Evolutionary conservation across 2,113 vertebrate genomes (phyloP).

Genomic region (Urocolius indicus): DNA sequence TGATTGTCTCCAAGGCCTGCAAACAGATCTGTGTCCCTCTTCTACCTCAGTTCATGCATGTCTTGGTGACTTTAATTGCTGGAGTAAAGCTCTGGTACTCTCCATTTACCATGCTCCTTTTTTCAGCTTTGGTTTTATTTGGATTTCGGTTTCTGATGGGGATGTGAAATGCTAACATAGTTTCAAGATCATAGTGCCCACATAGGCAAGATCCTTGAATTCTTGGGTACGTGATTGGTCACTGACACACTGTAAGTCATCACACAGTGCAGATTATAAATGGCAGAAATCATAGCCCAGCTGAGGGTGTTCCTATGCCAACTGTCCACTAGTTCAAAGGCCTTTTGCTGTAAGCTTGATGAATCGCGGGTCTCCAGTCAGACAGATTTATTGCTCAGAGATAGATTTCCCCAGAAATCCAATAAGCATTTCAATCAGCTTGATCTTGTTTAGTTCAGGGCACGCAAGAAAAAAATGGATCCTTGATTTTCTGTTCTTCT

Average conservation of each 20-base stretch:
- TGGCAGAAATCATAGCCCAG: background rate
- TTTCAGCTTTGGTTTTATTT: background rate
- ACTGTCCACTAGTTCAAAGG: background rate
- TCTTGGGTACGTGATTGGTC: background rate
- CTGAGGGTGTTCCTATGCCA: background rate
- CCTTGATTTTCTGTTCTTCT: background rate
- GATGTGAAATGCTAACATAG: background rate
- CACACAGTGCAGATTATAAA: background rate
- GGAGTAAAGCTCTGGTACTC: background rate
- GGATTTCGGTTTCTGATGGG: background rate
- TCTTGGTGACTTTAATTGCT: background rate
- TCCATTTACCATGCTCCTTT: background rate
- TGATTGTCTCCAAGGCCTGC: background rate
- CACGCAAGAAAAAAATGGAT: background rate
- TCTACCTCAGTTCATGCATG: background rate
- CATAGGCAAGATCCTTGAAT: background rate
- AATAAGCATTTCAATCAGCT: background rate
- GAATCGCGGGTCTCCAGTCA: background rate
- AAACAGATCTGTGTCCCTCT: background rate
- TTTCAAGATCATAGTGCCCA: background rate
- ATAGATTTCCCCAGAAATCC: conserved; percentile 3
- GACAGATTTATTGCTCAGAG: background rate
- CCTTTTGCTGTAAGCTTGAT: background rate
- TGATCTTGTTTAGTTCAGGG: background rate
- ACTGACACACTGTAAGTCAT: background rate